phyloP scores from a whole-genome alignment of 2,797 vertebrate species.

The Urosaurus nigricauda region DNA sequence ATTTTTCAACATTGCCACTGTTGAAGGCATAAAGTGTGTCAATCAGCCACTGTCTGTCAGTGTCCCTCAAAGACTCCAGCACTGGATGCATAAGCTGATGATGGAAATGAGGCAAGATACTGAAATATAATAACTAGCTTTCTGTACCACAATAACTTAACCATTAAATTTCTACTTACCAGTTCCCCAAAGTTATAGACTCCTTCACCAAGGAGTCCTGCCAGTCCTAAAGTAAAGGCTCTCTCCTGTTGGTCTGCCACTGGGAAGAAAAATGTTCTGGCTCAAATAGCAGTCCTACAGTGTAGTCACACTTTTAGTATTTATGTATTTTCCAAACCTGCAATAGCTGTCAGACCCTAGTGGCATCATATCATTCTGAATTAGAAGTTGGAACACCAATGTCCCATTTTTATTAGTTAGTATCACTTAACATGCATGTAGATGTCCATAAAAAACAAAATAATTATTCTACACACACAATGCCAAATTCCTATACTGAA shows the following conservation, averaged over 20 bases:
- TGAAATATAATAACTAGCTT: fast-evolving
- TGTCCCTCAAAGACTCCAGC: slow-evolving; percentile 92
- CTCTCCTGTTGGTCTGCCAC: slow-evolving; percentile 96
- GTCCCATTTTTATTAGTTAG: no score
- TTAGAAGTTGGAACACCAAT: background rate
- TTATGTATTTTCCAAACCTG: background rate
- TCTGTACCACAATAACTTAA: fast-evolving
- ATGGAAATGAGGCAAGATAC: background rate
- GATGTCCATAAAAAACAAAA: no score
- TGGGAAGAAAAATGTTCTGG: slow-evolving; percentile 60
- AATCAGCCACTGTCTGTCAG: slow-evolving; percentile 97
- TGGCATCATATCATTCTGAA: background rate
- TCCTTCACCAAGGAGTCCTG: slow-evolving; percentile 94
- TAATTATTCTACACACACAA: background rate
- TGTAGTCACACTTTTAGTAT: background rate
- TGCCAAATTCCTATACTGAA: background rate
- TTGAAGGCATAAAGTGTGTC: slow-evolving; percentile 97
- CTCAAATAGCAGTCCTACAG: background rate
- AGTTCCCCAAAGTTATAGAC: slow-evolving; percentile 98
- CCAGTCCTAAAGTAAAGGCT: slow-evolving; percentile 95
- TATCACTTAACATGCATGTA: no score
- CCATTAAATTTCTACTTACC: slow-evolving; percentile 76
- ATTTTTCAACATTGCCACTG: slow-evolving; percentile 94
- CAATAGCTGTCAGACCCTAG: background rate
- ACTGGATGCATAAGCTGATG: slow-evolving; percentile 96